These are phyloP conservation scores for Caretta caretta DNA, from an alignment of 2,113 vertebrate species.

Conservation along the genomic window DNA sequence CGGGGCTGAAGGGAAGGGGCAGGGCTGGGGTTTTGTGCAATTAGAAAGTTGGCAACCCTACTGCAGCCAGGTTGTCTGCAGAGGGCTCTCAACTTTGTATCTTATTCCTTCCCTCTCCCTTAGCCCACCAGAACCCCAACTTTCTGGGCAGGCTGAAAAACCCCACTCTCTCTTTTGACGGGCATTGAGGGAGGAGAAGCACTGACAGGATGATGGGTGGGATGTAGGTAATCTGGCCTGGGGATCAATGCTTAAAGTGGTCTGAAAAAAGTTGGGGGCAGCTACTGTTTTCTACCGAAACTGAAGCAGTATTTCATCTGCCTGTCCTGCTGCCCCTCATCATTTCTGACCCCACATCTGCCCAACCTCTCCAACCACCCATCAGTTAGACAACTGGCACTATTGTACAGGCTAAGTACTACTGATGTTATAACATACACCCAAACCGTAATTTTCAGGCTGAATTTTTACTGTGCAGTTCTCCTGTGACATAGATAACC, in stretches of 20 bases:
- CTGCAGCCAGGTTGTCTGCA: neutral
- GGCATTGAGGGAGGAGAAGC: neutral
- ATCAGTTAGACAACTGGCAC: neutral
- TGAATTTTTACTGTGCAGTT: neutral
- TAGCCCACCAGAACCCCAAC: neutral
- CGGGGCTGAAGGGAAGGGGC: no score
- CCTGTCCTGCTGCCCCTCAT: neutral
- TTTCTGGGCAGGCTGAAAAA: neutral
- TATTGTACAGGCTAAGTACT: neutral
- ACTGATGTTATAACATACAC: neutral
- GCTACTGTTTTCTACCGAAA: no score
- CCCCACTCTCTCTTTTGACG: neutral
- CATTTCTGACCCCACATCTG: neutral
- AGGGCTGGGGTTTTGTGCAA: no score
- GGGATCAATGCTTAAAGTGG: neutral
- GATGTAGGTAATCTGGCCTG: neutral
- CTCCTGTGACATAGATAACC: neutral
- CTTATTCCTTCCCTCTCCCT: rapidly evolving
- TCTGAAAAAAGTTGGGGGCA: neutral
- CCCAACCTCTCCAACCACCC: no score
- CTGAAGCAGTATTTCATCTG: neutral
- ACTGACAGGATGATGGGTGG: neutral
- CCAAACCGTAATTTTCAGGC: neutral
- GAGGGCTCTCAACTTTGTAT: neutral
- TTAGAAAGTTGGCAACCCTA: no score